Percentiles rank a stretch among this genome's conserved stretches.
phyloP scores from a whole-genome alignment of 2,113 vertebrate genomes.

The Oryzias curvinotus region DNA sequence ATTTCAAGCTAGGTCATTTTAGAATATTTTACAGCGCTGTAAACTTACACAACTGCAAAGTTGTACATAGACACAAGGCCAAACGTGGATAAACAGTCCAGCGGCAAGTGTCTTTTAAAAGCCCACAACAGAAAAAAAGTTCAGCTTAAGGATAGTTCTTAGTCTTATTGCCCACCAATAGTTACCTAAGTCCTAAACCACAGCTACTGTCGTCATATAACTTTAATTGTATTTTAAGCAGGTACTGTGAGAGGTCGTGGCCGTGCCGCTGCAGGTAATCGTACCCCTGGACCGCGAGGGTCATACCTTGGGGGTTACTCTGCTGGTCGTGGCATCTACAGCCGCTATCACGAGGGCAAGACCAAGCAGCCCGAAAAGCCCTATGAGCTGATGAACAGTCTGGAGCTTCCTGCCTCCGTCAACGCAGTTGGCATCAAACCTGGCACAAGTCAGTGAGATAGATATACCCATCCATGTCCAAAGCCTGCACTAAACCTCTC shows the following conservation, averaged over 20 bases:
- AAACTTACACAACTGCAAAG: slow-evolving; percentile 5
- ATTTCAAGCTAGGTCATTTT: slow-evolving; percentile 44
- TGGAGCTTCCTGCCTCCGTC: slow-evolving; percentile 91
- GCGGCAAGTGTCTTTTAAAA: neutral
- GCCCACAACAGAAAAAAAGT: slow-evolving; percentile 7
- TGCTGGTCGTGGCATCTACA: slow-evolving; percentile 98
- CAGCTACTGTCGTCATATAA: slow-evolving; percentile 61
- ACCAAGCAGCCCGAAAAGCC: slow-evolving; percentile 92
- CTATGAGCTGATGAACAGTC: slow-evolving; percentile 91
- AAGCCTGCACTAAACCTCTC: slow-evolving; percentile 52
- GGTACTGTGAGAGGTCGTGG: slow-evolving; percentile 98
- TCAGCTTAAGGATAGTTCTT: neutral
- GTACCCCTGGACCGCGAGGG: slow-evolving; percentile 92
- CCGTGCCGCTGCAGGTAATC: slow-evolving; percentile 90
- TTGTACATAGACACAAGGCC: neutral
- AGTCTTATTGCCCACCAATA: neutral
- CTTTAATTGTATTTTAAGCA: slow-evolving; percentile 88
- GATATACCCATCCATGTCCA: slow-evolving; percentile 40
- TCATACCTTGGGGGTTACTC: slow-evolving; percentile 99
- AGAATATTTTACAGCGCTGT: slow-evolving; percentile 14
- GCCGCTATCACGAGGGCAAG: slow-evolving; percentile 99
- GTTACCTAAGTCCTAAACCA: slow-evolving; percentile 29
- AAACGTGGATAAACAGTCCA: neutral
- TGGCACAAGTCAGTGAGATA: slow-evolving; percentile 92
- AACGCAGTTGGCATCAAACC: slow-evolving; percentile 94